Evolutionary conservation across 2,113 vertebrate species (phyloP).

Genomic region (Syngnathoides biaculeatus): DNA sequence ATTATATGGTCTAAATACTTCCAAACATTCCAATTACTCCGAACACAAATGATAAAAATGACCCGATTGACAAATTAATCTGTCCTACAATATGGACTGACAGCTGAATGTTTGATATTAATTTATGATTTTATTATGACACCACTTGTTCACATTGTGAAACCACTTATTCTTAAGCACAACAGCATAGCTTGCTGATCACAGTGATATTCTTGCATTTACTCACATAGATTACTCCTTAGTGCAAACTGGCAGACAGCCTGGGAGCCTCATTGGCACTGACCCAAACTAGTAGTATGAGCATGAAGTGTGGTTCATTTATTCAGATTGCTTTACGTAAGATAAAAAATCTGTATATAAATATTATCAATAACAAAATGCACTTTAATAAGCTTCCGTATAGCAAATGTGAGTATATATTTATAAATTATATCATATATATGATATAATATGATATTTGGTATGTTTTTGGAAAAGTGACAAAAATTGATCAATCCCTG

Average conservation of each 20-base stretch:
- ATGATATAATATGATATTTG: too few species aligned
- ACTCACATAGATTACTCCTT: constrained; percentile 42
- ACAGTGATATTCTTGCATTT: constrained; percentile 42
- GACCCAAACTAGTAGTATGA: constrained; percentile 50
- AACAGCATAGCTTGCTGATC: constrained; percentile 30
- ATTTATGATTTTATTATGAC: constrained; percentile 48
- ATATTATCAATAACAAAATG: constrained; percentile 4
- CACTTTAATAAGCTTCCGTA: constrained; percentile 13
- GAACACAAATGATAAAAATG: constrained; percentile 12
- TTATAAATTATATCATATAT: too few species aligned
- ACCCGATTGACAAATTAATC: constrained; percentile 39
- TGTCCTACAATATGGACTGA: constrained; percentile 54
- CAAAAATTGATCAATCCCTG: too few species aligned
- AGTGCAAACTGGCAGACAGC: constrained; percentile 52
- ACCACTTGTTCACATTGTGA: constrained; percentile 32
- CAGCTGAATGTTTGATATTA: constrained; percentile 56
- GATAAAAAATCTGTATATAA: constrained; percentile 24
- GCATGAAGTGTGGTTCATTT: constrained; percentile 44
- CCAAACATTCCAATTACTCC: background rate
- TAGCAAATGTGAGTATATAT: too few species aligned
- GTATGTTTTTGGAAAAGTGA: too few species aligned
- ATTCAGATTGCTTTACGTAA: constrained; percentile 42
- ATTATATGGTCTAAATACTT: background rate
- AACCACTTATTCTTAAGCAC: constrained; percentile 40
- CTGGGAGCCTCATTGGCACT: constrained; percentile 43